Conservation (phyloP, 2,888 invertebrate genomes). For the Drosophila pullipes region DNA sequence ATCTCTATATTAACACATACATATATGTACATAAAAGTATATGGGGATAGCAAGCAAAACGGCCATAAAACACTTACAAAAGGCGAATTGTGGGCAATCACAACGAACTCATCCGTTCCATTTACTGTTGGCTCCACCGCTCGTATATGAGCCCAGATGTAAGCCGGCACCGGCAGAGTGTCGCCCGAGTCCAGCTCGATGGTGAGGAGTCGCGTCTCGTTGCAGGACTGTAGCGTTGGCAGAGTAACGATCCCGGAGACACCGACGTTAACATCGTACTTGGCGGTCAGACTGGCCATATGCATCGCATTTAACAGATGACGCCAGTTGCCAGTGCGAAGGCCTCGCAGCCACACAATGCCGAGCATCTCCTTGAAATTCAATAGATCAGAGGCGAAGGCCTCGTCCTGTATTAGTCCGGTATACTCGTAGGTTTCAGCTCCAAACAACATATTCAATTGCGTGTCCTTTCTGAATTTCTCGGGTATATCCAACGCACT, state of each 20-base stretch:
- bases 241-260: slow-evolving; percentile 39
- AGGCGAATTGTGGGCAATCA: slow-evolving; percentile 57
- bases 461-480: slow-evolving; percentile 14
- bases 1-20: background rate
- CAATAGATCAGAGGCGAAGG: background rate
- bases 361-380: slow-evolving; percentile 32
- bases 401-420: slow-evolving; percentile 42
- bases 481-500: background rate
- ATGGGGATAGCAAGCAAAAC: background rate
- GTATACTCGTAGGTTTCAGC: slow-evolving; percentile 22
- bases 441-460: slow-evolving; percentile 33
- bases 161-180: slow-evolving; percentile 34
- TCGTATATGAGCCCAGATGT: slow-evolving; percentile 61
- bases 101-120: slow-evolving; percentile 47
- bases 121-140: slow-evolving; percentile 8
- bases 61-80: slow-evolving; percentile 41
- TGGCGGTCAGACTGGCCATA: slow-evolving; percentile 17
- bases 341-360: slow-evolving; percentile 46
- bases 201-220: slow-evolving; percentile 18
- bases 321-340: slow-evolving; percentile 58
- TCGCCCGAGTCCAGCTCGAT: slow-evolving; percentile 18
- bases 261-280: slow-evolving; percentile 53
- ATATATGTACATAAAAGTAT: background rate
- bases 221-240: slow-evolving; percentile 32
- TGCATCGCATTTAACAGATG: slow-evolving; percentile 47